Evolutionary conservation across 2,888 invertebrate species (phyloP).

Genomic region (Dryobotodes eremita): DNA sequence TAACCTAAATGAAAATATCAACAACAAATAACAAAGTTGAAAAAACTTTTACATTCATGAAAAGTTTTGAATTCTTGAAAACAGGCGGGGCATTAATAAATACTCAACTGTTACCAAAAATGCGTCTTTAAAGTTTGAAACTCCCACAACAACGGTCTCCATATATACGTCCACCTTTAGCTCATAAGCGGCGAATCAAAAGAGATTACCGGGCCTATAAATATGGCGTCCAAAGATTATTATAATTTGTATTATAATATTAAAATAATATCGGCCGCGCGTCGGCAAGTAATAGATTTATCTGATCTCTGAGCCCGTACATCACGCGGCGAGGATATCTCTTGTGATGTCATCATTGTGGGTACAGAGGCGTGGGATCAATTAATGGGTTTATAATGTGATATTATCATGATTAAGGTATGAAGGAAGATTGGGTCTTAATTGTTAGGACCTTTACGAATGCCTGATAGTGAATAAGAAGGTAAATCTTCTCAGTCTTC

Average conservation of each 20-base stretch:
- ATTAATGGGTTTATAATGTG: constrained; percentile 33
- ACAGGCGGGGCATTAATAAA: neutral
- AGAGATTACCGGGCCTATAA: constrained; percentile 87
- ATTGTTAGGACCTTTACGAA: neutral
- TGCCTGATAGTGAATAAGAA: neutral
- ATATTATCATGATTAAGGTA: constrained; percentile 29
- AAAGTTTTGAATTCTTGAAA: too few relatives aligned
- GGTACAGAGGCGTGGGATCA: constrained; percentile 28
- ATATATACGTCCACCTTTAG: constrained; percentile 65
- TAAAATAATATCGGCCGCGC: constrained; percentile 86
- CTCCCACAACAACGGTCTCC: constrained; percentile 4
- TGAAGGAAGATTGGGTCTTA: constrained; percentile 7
- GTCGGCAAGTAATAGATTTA: constrained; percentile 87
- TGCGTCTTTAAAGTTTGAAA: neutral
- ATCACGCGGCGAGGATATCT: constrained; percentile 67
- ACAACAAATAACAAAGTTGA: neutral
- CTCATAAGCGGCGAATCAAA: constrained; percentile 87
- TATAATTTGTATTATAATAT: constrained; percentile 90
- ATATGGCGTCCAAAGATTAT: constrained; percentile 87
- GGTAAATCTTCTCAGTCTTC: neutral
- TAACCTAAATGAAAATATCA: neutral
- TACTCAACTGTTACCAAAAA: neutral
- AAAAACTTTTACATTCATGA: neutral
- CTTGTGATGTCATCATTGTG: constrained; percentile 23
- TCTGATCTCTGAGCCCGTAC: constrained; percentile 73